Evolutionary conservation across 2,797 vertebrate genomes (phyloP).

Genomic region (Discoglossus pictus): DNA sequence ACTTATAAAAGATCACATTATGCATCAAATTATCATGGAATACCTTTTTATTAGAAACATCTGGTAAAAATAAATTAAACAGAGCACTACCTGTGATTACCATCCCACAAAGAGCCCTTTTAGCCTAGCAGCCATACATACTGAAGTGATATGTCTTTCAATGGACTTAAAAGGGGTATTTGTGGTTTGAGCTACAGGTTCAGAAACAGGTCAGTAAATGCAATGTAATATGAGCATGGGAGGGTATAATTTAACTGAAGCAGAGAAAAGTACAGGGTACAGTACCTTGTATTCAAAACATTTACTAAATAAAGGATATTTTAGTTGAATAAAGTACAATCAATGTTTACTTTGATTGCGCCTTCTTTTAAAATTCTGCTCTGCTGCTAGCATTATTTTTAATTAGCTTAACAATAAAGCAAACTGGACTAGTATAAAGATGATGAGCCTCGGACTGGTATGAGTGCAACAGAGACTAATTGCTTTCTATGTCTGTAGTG

Average conservation of each 20-base stretch:
- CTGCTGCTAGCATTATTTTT: background rate
- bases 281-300: slow-evolving; percentile 19
- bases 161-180: slow-evolving; percentile 47
- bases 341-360: slow-evolving; percentile 20
- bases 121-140: slow-evolving; percentile 27
- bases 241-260: slow-evolving; percentile 48
- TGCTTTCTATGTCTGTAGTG: too few species aligned
- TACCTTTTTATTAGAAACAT: slow-evolving; percentile 58
- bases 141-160: slow-evolving; percentile 13
- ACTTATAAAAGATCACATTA: slow-evolving; percentile 2
- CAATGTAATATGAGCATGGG: slow-evolving; percentile 61
- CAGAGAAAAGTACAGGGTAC: slow-evolving; percentile 14
- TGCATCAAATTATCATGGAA: slow-evolving; percentile 43
- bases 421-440: background rate
- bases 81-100: slow-evolving; percentile 56
- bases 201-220: slow-evolving; percentile 57
- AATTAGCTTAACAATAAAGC: background rate
- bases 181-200: slow-evolving; percentile 49
- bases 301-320: slow-evolving; percentile 19
- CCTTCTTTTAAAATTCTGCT: background rate
- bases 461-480: too few species aligned
- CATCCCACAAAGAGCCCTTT: slow-evolving; percentile 58
- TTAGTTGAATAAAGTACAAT: slow-evolving; percentile 7
- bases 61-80: slow-evolving; percentile 56
- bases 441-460: too few species aligned